Evolutionary conservation across 2,888 invertebrate genomes (phyloP), one percentile per base, ranked within the genome.

Genomic region (Sesamia inferens): DNA sequence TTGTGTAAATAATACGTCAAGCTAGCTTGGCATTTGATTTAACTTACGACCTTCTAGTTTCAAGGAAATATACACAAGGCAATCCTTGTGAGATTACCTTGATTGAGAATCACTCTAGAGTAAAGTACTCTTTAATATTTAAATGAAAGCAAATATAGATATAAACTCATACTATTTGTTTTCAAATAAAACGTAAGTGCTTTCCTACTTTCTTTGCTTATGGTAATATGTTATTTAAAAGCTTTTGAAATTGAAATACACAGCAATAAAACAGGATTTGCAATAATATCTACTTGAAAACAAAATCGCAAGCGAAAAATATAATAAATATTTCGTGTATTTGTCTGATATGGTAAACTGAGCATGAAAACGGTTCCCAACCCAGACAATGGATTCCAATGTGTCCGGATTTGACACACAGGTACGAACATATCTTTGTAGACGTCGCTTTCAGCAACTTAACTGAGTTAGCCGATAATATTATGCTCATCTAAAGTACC

Each of bases 271-370:
- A 82, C 66, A 68, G 71, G 75, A 77, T 79, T 82, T 81, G 69
- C 76, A 86, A 82, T 82, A 85, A 84, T 78, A n/a, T n/a, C n/a
- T n/a, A 82, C 79, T 85, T 70, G 81, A 76, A 81, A 83, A 76
- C 77, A 79, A 77, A 71, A 70, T 69, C 62, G 72, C 66, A 74
- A 48, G 73, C 73, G 71, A 81, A 73, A 78, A 79, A 81, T 76
- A 70, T 76, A 73, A 83, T 82, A 83, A 83, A 79, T 66, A 76
- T 78, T 82, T 85, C 65, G 74, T 58, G 57, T 70, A 64, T 71
- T 65, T 55, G 22, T 11, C 1, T 42, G 71, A 58, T 31, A 22
- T 22, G 13, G 44, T 44, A 44, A 39, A 72, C 68, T n/a, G 55
- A 63, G 48, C 61, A 70, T 39, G 61, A 74, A 74, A 83, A 64